A percentile compares a stretch with the other conserved stretches of the same genome.
Conservation (phyloP, 2,797 vertebrate genomes). For the Petrocephalus sullivani region DNA sequence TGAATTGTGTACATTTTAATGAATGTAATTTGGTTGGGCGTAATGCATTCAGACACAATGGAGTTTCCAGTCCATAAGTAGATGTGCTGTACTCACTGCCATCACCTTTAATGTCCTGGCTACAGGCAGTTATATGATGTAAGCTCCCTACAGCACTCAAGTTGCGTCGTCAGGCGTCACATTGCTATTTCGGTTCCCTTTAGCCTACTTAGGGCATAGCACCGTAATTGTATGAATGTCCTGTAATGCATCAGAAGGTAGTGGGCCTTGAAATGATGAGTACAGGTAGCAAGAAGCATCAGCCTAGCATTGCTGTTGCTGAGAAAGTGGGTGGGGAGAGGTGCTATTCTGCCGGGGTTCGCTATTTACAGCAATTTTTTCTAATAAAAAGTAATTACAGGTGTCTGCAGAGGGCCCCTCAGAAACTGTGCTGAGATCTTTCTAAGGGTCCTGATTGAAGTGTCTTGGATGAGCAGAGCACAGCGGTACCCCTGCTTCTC, state of each 20-base stretch:
- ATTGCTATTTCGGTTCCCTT: not conserved
- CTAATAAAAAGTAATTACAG: not conserved
- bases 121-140: not conserved
- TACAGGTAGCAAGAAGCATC: not conserved
- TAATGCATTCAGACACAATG: not conserved
- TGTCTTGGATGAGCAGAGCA: not conserved
- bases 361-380: not conserved
- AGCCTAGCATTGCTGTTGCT: not conserved
- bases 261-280: not conserved
- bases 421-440: not conserved
- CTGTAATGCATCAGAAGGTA: not conserved
- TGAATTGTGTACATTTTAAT: not conserved
- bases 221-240: not conserved
- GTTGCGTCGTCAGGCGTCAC: not conserved
- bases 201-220: not conserved
- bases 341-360: not conserved
- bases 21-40: not conserved
- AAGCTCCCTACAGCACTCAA: not conserved
- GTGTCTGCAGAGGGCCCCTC: not conserved
- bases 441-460: conserved; percentile 7
- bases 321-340: not conserved
- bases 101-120: not conserved
- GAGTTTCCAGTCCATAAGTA: not conserved
- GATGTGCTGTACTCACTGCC: not conserved
- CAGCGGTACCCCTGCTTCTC: not conserved